Evolutionary conservation across 2,113 vertebrate species (phyloP).

Genomic region (Malurus elegans): DNA sequence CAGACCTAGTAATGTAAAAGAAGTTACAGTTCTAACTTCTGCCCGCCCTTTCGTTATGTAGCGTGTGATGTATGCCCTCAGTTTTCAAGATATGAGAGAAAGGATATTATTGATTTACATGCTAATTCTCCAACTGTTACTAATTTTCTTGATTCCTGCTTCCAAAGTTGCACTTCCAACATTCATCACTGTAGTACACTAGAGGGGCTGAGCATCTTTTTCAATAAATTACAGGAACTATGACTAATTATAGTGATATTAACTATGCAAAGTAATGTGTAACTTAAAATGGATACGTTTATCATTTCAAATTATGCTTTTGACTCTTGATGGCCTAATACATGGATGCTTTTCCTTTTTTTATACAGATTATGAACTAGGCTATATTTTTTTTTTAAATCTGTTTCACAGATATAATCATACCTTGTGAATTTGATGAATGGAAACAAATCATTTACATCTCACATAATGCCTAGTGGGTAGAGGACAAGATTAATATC

Average conservation of each 20-base stretch:
- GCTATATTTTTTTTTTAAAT: neutral
- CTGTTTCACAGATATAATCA: slow-evolving; percentile 8
- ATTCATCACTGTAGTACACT: slow-evolving; percentile 83
- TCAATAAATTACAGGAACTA: slow-evolving; percentile 85
- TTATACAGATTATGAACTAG: slow-evolving; percentile 28
- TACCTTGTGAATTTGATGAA: neutral
- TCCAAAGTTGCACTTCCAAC: slow-evolving; percentile 79
- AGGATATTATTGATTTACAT: slow-evolving; percentile 81
- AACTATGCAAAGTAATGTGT: slow-evolving; percentile 84
- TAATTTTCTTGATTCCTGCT: slow-evolving; percentile 83
- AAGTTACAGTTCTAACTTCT: slow-evolving; percentile 49
- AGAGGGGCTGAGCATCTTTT: slow-evolving; percentile 80
- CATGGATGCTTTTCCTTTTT: slow-evolving; percentile 34
- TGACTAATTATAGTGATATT: slow-evolving; percentile 86
- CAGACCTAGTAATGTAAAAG: slow-evolving; percentile 37
- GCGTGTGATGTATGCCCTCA: slow-evolving; percentile 35
- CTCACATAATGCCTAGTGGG: neutral
- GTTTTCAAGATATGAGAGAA: slow-evolving; percentile 69
- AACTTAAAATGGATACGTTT: slow-evolving; percentile 83
- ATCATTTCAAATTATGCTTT: slow-evolving; percentile 82
- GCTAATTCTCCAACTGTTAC: slow-evolving; percentile 83
- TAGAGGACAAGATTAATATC: neutral
- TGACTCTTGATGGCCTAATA: slow-evolving; percentile 77
- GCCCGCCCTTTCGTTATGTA: slow-evolving; percentile 34
- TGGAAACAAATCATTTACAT: slow-evolving; percentile 37